Percentiles rank a stretch among this genome's conserved stretches.
Conservation (phyloP, 2,797 vertebrate genomes). For the Sebastolobus altivelis region DNA sequence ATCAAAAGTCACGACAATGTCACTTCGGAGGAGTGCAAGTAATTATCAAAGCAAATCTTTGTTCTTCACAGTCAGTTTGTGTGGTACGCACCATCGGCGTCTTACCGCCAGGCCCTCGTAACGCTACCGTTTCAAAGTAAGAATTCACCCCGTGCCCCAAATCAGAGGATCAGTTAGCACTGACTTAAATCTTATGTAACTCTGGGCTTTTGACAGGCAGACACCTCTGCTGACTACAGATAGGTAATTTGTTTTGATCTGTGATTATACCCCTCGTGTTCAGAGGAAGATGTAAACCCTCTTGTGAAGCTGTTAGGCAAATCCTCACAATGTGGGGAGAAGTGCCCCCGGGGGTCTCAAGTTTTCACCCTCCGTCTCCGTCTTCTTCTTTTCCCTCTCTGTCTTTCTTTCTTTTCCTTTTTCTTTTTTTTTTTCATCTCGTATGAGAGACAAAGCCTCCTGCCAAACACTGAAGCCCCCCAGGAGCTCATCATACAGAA, state of each 20-base stretch:
- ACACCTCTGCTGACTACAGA: conserved; percentile 86
- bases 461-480: conserved; percentile 84
- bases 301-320: conserved; percentile 88
- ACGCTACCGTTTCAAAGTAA: conserved; percentile 73
- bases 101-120: conserved; percentile 50
- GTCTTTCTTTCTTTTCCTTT: conserved; percentile 51
- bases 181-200: conserved; percentile 87
- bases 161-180: conserved; percentile 82
- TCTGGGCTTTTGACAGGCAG: conserved; percentile 82
- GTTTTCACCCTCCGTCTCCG: conserved; percentile 78
- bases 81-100: conserved; percentile 49
- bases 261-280: conserved; percentile 86
- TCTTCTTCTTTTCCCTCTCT: conserved; percentile 70
- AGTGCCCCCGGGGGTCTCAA: conserved; percentile 83
- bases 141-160: conserved; percentile 77
- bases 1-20: conserved; percentile 67
- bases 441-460: conserved; percentile 86
- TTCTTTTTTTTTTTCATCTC: conserved; percentile 72
- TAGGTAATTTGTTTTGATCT: conserved; percentile 89
- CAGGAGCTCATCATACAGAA: conserved; percentile 86
- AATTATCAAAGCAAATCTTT: conserved; percentile 72
- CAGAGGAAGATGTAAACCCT: conserved; percentile 88
- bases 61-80: conserved; percentile 63
- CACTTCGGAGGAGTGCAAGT: conserved; percentile 46
- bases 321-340: conserved; percentile 85